Base-by-base conservation (phyloP, 2,113 vertebrate species). In the Furnarius figulus region DNA sequence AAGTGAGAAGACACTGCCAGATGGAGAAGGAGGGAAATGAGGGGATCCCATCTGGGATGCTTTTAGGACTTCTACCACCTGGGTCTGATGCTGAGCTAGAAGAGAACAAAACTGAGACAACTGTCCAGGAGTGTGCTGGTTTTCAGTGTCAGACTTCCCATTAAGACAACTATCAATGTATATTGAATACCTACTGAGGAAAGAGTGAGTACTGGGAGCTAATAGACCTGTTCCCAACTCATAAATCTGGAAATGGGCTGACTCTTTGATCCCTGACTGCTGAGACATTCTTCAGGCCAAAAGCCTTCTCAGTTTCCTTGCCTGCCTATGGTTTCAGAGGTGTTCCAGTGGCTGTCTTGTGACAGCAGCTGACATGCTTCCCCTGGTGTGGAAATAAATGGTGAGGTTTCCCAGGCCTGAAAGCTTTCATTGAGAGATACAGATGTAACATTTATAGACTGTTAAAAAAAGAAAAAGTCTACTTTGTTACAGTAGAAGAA, bases 231-330 rank as follows among this genome's bases (percentile, higher is more conserved):
- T 96, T 96, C 53, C 90, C 94, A 91, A 94, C 75, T 39, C 85
- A 58, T 83, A 91, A 68, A 63, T 90, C 87, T 94, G 91, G 71
- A 91, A 94, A 95, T 93, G 91, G 72, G 85, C 78, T 80, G 71
- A 11, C 62, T 83, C 91, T 94, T 96, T 96, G 93, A 97, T 96
- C 87, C 93, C 72, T 62, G 56, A 22, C 47, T 84, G 62, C 89
- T 63, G 62, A 40, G 58, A 55, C 59, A 52, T 82, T 87, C 74
- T 91, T 76, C 0, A 10, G 35, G 59, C 40, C 59, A 76, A 53
- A 76, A 91, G n/a, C 53, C 14, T 8, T 3, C 76, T 74, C 3
- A 0, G 8, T 77, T 73, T 37, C 67, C 40, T 62, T 73, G 53
- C 9, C 9, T 3, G 59, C 68, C 76, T 5, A 6, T 1, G 0